Evolutionary conservation across 1,140 invertebrate genomes (phyloP).

Genomic region (Nomia melanderi): DNA sequence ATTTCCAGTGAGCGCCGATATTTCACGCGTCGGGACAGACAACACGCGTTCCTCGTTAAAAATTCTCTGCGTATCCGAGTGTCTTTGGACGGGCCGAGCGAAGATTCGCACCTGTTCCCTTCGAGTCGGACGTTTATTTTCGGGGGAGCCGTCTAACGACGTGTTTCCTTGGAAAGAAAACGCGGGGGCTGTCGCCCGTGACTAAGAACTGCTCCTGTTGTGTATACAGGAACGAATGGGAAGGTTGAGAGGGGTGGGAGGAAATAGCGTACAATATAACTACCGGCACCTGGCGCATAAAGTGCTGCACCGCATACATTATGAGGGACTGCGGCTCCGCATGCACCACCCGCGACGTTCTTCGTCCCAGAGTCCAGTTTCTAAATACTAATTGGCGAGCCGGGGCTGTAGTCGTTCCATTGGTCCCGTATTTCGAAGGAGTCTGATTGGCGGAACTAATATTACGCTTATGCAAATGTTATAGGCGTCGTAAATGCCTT

Average conservation of each 20-base stretch:
- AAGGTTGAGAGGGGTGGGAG: background rate
- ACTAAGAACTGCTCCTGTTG: slow-evolving; percentile 27
- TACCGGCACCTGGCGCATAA: slow-evolving; percentile 66
- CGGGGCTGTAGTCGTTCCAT: background rate
- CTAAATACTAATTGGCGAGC: slow-evolving; percentile 17
- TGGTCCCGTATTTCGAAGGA: background rate
- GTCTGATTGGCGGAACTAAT: background rate
- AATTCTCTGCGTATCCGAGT: slow-evolving; percentile 44
- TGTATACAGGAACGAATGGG: slow-evolving; percentile 10
- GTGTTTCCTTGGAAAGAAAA: slow-evolving; percentile 55
- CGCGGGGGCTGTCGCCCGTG: slow-evolving; percentile 27
- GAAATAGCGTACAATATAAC: slow-evolving; percentile 59
- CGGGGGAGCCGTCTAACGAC: slow-evolving; percentile 28
- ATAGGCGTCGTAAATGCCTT: too few relatives aligned
- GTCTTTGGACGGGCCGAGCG: slow-evolving; percentile 32
- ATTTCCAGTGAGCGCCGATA: slow-evolving; percentile 22
- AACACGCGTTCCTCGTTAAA: slow-evolving; percentile 54
- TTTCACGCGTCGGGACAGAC: slow-evolving; percentile 7
- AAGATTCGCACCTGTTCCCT: slow-evolving; percentile 61
- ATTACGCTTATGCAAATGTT: too few relatives aligned
- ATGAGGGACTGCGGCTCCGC: slow-evolving; percentile 49
- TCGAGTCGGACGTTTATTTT: slow-evolving; percentile 50
- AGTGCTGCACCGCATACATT: slow-evolving; percentile 62
- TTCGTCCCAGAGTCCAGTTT: slow-evolving; percentile 20
- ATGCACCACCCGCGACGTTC: slow-evolving; percentile 55